These are phyloP conservation scores for Eilema depressum DNA, from an alignment of 2,888 invertebrate species.

Conservation along the genomic window DNA sequence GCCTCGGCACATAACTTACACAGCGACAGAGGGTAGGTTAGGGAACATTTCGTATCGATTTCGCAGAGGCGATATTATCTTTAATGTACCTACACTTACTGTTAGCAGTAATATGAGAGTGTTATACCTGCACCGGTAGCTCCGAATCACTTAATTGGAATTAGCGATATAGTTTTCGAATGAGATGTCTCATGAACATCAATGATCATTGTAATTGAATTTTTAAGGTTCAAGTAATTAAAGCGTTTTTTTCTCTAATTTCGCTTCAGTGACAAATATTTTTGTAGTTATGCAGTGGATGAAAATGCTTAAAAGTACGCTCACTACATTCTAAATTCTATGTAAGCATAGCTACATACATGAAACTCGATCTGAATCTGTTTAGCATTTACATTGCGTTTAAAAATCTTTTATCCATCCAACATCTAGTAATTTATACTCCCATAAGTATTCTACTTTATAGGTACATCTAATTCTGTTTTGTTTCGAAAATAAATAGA, in stretches of 20 bases:
- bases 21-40: conserved; percentile 47
- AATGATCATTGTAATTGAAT: conserved; percentile 14
- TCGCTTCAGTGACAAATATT: not conserved
- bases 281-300: not conserved
- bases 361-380: conserved; percentile 19
- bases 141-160: conserved; percentile 62
- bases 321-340: not conserved
- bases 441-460: conserved; percentile 34
- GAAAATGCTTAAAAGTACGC: not conserved
- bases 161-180: conserved; percentile 41
- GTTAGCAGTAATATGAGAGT: conserved; percentile 35
- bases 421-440: conserved; percentile 28
- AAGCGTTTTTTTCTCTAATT: not conserved
- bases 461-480: conserved; percentile 26
- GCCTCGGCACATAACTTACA: conserved; percentile 57
- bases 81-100: conserved; percentile 55
- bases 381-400: conserved; percentile 15
- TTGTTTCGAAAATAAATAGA: conserved; percentile 35
- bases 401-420: conserved; percentile 16
- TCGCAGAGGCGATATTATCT: conserved; percentile 55
- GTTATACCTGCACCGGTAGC: conserved; percentile 44
- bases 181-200: conserved; percentile 35
- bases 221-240: conserved; percentile 10
- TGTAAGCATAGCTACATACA: not conserved
- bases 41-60: conserved; percentile 56